Conservation (phyloP, 2,888 invertebrate genomes). For the Coelopa pilipes region DNA sequence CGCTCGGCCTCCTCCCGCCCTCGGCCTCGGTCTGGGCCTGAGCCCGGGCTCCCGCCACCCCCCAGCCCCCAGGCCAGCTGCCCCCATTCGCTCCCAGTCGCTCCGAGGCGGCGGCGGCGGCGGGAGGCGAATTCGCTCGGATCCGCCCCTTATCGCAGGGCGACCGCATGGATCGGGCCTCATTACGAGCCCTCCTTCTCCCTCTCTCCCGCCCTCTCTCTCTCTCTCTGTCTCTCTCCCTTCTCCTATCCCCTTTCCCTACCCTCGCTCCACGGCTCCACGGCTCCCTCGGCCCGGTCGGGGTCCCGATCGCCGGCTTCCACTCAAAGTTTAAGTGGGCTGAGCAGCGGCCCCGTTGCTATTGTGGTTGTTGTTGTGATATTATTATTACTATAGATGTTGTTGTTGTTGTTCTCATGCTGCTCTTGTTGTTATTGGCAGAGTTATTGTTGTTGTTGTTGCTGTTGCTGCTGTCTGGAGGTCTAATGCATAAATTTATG, state of each 20-base stretch:
- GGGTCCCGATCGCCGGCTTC: not conserved
- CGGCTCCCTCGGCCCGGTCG: not conserved
- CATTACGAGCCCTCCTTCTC: too few relatives aligned
- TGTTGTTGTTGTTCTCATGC: not conserved
- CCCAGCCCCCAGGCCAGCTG: too few relatives aligned
- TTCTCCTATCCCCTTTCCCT: not conserved
- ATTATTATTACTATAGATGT: too few relatives aligned
- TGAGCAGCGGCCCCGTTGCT: not conserved
- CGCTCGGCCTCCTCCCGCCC: not conserved
- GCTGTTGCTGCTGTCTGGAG: not conserved
- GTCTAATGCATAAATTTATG: constrained; percentile 14
- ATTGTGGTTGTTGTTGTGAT: too few relatives aligned
- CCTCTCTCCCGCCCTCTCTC: too few relatives aligned
- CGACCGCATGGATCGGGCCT: too few relatives aligned
- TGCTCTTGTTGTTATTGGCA: not conserved
- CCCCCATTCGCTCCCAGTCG: not conserved
- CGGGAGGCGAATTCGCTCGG: too few relatives aligned
- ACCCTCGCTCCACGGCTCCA: not conserved
- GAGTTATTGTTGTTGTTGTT: not conserved
- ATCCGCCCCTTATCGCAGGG: too few relatives aligned
- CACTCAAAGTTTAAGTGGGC: constrained; percentile 3
- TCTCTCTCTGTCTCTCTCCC: too few relatives aligned
- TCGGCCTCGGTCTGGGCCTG: not conserved
- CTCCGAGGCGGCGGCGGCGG: not conserved
- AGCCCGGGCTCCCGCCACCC: not conserved